Evolutionary conservation across 2,888 invertebrate species (phyloP).

Genomic region (Drosophila mercatorum): DNA sequence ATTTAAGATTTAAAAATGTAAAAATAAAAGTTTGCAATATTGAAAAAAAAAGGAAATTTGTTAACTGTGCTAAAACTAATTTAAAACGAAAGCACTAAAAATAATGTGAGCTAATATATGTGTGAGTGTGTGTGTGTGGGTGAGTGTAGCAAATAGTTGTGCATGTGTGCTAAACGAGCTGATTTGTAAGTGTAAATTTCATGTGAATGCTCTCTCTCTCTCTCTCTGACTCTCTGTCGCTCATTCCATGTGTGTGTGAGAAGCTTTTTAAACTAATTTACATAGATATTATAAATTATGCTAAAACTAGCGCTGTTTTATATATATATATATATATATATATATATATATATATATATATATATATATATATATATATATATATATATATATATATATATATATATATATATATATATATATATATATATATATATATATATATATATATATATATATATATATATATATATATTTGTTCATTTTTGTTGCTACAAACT

Average conservation of each 20-base stretch:
- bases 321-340: slow-evolving; percentile 4
- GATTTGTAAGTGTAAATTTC: slow-evolving; percentile 1
- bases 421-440: slow-evolving; percentile 14
- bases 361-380: no score
- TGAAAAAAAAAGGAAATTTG: neutral
- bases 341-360: no score
- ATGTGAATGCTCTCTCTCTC: neutral
- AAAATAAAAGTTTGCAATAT: neutral
- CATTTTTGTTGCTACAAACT: slow-evolving; percentile 32
- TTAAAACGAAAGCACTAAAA: slow-evolving; percentile 26
- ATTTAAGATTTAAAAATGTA: neutral
- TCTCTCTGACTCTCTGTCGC: neutral
- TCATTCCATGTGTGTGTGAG: neutral
- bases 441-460: slow-evolving; percentile 10
- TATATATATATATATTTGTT: slow-evolving; percentile 12
- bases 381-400: neutral
- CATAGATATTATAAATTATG: slow-evolving; percentile 63
- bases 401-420: slow-evolving; percentile 16
- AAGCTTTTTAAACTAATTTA: slow-evolving; percentile 65
- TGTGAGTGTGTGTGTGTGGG: no score
- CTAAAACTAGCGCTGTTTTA: slow-evolving; percentile 55
- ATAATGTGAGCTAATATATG: neutral
- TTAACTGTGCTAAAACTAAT: slow-evolving; percentile 2
- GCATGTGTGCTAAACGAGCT: slow-evolving; percentile 6
- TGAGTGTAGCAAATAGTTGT: neutral